These are phyloP conservation scores for Muscicapa striata DNA, from an alignment of 2,797 vertebrate species.

Conservation along the genomic window DNA sequence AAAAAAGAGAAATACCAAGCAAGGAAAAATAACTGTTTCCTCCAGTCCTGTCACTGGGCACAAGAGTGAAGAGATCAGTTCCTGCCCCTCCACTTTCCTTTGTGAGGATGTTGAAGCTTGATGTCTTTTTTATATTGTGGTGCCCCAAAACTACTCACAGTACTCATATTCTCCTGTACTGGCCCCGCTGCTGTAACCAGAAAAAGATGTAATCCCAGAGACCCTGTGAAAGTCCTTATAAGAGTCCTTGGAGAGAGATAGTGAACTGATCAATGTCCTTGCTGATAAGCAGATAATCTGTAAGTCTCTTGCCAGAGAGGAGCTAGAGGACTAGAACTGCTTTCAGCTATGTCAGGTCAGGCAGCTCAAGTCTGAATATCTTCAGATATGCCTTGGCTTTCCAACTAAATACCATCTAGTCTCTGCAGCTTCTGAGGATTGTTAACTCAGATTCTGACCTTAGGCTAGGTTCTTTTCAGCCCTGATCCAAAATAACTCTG, in stretches of 20 bases:
- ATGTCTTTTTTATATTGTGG: not conserved
- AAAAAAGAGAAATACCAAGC: not conserved
- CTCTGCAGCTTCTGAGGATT: constrained; percentile 10
- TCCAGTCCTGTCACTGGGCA: not conserved
- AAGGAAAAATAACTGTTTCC: not conserved
- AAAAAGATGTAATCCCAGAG: not conserved
- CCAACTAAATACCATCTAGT: not conserved
- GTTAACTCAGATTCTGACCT: constrained; percentile 2
- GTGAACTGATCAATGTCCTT: not conserved
- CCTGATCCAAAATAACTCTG: constrained; percentile 33
- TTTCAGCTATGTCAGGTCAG: not conserved
- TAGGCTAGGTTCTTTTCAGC: not conserved
- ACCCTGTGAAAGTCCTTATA: not conserved
- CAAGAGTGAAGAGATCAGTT: fast-evolving
- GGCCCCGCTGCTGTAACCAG: not conserved
- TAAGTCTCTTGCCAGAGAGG: not conserved
- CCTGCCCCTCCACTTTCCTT: not conserved
- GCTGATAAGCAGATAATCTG: not conserved
- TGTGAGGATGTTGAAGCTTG: not conserved
- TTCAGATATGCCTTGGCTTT: constrained; percentile 13
- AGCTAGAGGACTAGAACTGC: not conserved
- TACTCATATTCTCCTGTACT: not conserved
- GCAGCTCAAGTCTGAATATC: not conserved
- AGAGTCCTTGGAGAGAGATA: not conserved
- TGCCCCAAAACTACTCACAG: not conserved